Evolutionary conservation across 2,888 invertebrate genomes (phyloP), one percentile per base, ranked within the genome.

Genomic region (Eupithecia vulgata): DNA sequence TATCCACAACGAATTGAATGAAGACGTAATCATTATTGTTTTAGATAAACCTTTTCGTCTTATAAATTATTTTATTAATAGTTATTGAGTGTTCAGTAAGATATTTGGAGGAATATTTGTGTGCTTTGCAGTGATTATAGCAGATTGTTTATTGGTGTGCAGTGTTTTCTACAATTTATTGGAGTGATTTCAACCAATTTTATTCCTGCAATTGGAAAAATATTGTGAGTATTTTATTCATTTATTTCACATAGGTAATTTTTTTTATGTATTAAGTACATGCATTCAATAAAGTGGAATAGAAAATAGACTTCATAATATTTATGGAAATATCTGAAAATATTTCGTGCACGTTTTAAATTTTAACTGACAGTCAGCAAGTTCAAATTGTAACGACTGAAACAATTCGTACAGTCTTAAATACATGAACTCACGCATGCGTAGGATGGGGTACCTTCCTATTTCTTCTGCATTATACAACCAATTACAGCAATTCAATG

Each of bases 221-320:
- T 91, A 91, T 85, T 83, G 94, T 94, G 79, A 94, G 93, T 93
- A 90, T 34, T 67, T 52, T n/a, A n/a, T n/a, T n/a, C n/a, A n/a
- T n/a, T n/a, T n/a, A n/a, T n/a, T n/a, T n/a, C n/a, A n/a, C n/a
- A n/a, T n/a, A n/a, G n/a, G n/a, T n/a, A n/a, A n/a, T n/a, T n/a
- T n/a, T n/a, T n/a, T n/a, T n/a, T n/a, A n/a, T n/a, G n/a, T n/a
- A n/a, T n/a, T n/a, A n/a, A n/a, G n/a, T n/a, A n/a, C n/a, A n/a
- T n/a, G n/a, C n/a, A n/a, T n/a, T n/a, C n/a, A n/a, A n/a, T n/a
- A n/a, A n/a, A n/a, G n/a, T n/a, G n/a, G n/a, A n/a, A n/a, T n/a
- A n/a, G n/a, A n/a, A n/a, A n/a, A n/a, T n/a, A n/a, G n/a, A n/a
- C n/a, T 48, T 52, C 10, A 7, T 12, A 10, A 21, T 1, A 52